Base-by-base conservation (phyloP, 2,113 vertebrate genomes). In the Corydoras maculifer region DNA sequence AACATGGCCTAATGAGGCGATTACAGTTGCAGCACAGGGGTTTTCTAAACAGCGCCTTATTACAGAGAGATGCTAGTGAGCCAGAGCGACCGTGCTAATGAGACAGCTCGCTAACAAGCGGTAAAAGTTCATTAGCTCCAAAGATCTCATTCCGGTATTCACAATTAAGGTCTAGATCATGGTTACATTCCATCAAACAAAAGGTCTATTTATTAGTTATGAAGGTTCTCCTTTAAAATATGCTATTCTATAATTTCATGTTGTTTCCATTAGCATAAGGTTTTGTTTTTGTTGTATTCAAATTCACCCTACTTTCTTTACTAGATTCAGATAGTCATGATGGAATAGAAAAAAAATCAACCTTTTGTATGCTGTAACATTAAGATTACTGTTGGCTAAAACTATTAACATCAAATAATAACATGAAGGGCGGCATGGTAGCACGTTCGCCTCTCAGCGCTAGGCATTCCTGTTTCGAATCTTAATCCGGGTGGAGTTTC, bases 1-100 rank as follows among this genome's bases (percentile, higher is more conserved):
- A 91, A 91, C 88, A 89, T 90, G 80, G 80, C 89, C 80, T 89
- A 90, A 91, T 88, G 88, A 81, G 87, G 86, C 83, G 89, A 90
- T 88, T 86, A 90, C 87, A 91, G 90, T 87, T 82, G 72, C 88
- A 84, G 87, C 86, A 84, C 86, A 85, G 90, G 84, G 84, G 77
- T 82, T 86, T 90, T 88, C 90, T 90, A 92, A 93, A 92, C 91
- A 91, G 90, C 84, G 86, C 35, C 35, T 43, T 43, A 43, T 43
- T 43, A 43, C 35, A 43, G 7, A 43, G 35, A 43, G 35, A 43
- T 43, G 35, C 35, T 43, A 43, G 35, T 43, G 35, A 43, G 35
- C 35, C 35, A 43, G 35, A 43, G 35, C 35, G 7, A 84, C 82
- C 82, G 83, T 84, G 90, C 90, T 92, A 92, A 91, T 81, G 85